Evolutionary conservation across 2,797 vertebrate species (phyloP).

Genomic region (Geotrypetes seraphini): DNA sequence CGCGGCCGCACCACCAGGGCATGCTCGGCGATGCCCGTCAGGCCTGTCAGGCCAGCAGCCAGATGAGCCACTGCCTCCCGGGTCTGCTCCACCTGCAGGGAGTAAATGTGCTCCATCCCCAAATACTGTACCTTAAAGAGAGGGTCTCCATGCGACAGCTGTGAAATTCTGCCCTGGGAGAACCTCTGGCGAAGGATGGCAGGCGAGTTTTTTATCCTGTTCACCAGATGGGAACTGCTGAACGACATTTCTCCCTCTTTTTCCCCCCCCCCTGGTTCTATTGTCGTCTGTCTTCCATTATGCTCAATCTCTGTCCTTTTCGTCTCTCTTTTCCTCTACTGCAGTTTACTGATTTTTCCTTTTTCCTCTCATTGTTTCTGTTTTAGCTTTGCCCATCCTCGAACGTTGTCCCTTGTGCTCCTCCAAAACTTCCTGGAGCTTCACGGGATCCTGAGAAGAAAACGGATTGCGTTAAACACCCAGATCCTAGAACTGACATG

Average conservation of each 20-base stretch:
- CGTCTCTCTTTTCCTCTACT: too few relatives aligned
- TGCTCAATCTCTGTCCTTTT: too few relatives aligned
- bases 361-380: too few relatives aligned
- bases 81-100: constrained; percentile 61
- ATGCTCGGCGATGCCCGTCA: constrained; percentile 61
- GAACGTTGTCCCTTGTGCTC: too few relatives aligned
- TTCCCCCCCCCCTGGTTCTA: too few relatives aligned
- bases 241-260: neutral
- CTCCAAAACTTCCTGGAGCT: too few relatives aligned
- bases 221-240: constrained; percentile 48
- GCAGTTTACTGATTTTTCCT: too few relatives aligned
- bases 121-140: constrained; percentile 70
- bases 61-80: constrained; percentile 55
- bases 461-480: too few relatives aligned
- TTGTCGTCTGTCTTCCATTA: too few relatives aligned
- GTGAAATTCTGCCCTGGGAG: constrained; percentile 57
- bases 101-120: constrained; percentile 68
- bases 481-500: too few relatives aligned
- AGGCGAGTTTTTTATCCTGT: constrained; percentile 65
- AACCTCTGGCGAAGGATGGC: constrained; percentile 59
- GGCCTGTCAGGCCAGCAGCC: constrained; percentile 42
- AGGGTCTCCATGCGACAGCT: constrained; percentile 64
- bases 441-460: too few relatives aligned
- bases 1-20: constrained; percentile 62
- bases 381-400: too few relatives aligned